Evolutionary conservation across 2,797 vertebrate genomes (phyloP).

Genomic region (Lerista edwardsae): DNA sequence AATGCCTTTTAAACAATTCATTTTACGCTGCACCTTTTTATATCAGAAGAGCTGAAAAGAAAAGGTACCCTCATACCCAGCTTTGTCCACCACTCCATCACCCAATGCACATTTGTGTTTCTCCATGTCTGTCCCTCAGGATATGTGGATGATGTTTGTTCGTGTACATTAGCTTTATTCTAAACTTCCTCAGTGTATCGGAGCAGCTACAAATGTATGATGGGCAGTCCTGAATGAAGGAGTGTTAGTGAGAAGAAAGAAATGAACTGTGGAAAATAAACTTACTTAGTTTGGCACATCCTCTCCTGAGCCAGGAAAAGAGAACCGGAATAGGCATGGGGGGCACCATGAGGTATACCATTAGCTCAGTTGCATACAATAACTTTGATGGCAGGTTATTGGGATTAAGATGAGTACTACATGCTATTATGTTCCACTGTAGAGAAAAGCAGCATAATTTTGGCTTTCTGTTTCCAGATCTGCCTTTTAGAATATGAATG

Average conservation of each 20-base stretch:
- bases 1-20: background rate
- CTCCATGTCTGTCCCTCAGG: background rate
- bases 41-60: background rate
- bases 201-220: background rate
- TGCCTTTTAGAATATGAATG: background rate
- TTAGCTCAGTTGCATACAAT: background rate
- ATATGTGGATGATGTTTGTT: background rate
- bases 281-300: background rate
- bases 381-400: background rate
- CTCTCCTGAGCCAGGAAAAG: background rate
- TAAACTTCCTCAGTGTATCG: no score
- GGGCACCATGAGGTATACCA: no score
- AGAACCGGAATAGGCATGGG: background rate
- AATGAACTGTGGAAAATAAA: constrained; percentile 1
- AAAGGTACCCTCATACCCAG: background rate
- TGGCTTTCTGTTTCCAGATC: background rate
- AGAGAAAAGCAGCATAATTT: background rate
- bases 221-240: background rate
- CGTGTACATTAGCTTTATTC: background rate
- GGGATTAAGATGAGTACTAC: background rate
- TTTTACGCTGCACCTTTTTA: background rate
- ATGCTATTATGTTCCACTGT: background rate
- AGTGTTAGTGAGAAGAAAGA: background rate
- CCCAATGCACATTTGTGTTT: background rate
- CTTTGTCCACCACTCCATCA: background rate